Evolutionary conservation across 1,140 invertebrate species (phyloP), one percentile per base, ranked within the genome.

Genomic region (Ruditapes philippinarum): DNA sequence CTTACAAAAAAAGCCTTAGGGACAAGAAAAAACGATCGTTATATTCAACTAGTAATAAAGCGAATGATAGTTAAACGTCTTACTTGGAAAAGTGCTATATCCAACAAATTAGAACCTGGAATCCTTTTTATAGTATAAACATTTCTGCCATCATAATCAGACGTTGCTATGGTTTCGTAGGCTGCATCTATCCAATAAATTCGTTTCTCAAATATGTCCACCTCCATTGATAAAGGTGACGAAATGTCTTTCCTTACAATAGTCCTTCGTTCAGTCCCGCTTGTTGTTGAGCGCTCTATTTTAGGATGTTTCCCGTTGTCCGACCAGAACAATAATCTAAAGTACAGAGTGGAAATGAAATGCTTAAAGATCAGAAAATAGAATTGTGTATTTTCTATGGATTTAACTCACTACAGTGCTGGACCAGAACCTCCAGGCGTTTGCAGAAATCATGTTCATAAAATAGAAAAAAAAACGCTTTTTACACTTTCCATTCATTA

Each of bases 1-100:
- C n/a, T n/a, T n/a, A n/a, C n/a, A n/a, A n/a, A n/a, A n/a, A n/a
- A n/a, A n/a, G n/a, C n/a, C n/a, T n/a, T n/a, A n/a, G n/a, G n/a
- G n/a, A n/a, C n/a, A n/a, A n/a, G n/a, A n/a, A n/a, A n/a, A n/a
- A n/a, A n/a, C n/a, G n/a, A n/a, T n/a, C n/a, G n/a, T n/a, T n/a
- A n/a, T n/a, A n/a, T n/a, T n/a, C n/a, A n/a, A n/a, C n/a, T n/a
- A n/a, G n/a, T n/a, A n/a, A n/a, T n/a, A n/a, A n/a, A n/a, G n/a
- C n/a, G n/a, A n/a, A n/a, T n/a, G n/a, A n/a, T n/a, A n/a, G n/a
- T n/a, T n/a, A n/a, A n/a, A n/a, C n/a, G 28, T 4, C n/a, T 33
- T 84, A 84, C 84, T 74, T 28, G 33, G 38, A 57, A 87, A 31
- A 87, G 49, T 22, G 51, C 84, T 14, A 87, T 12, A 65, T 87